Evolutionary conservation across 2,888 invertebrate species (phyloP), one percentile per base, ranked within the genome.

Genomic region (Carabus problematicus): DNA sequence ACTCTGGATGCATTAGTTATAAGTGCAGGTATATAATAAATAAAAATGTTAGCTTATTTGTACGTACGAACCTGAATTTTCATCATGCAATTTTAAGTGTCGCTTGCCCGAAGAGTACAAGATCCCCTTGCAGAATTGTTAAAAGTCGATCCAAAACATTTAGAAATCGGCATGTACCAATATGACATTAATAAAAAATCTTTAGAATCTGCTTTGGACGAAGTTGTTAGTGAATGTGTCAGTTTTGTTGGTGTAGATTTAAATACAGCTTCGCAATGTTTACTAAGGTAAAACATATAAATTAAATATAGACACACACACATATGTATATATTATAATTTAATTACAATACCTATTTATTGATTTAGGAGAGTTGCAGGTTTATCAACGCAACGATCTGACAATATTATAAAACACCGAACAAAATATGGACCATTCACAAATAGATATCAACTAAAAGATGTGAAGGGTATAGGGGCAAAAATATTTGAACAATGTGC

Each of bases 111-210:
- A 76, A 85, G 97, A 76, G 85, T 97, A 0, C 90, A 95, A 78
- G 96, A 97, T 82, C 97, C 97, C 0, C 82, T 97, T 70, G 91
- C 92, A 49, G 97, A 97, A 81, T 86, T 94, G 70, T 94, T 97
- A 0, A 97, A 97, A 84, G 91, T 97, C 9, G 96, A 97, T 71
- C 96, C 97, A 0, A 91, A 93, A 76, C 93, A 95, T 82, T 85
- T 97, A 71, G 97, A 97, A 0, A 92, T 97, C 3, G 97, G 97
- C n/a, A 91, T 96, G 90, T 97, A 97, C 79, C 93, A 97, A 81
- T 95, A 96, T 77, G 97, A 97, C 78, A 85, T 97, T 19, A 89
- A 92, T 8, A 89, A 92, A 72, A 92, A 91, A 75, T 87, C 88
- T 78, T 80, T 97, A 1, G 87, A 87, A 9, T 84, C 88, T 2